Base-by-base conservation (phyloP, 2,113 vertebrate genomes). In the Pongo pygmaeus region DNA sequence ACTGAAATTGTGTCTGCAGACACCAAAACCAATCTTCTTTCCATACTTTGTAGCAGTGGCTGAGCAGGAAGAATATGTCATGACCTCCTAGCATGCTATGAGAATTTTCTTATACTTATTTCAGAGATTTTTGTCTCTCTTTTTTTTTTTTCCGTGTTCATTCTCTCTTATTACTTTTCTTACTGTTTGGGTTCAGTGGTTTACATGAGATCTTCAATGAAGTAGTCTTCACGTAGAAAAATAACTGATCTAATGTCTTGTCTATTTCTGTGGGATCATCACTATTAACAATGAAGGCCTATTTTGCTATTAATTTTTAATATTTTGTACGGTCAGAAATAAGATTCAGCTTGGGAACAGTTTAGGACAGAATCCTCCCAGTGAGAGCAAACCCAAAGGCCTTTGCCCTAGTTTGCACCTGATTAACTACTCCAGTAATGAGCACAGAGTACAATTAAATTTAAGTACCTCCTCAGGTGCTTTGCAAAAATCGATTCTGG, bases 381-480 rank as follows among this genome's bases (percentile, higher is more conserved):
- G 94, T 80, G 97, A 97, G 64, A 97, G 57, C 64, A 97, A 97
- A 95, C 74, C 74, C 70, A 93, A 90, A 84, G 87, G 61, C n/a
- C 35, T 93, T 57, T 94, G 92, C 69, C 69, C 78, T 69, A 86
- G 16, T 96, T 94, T 94, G 83, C 92, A 98, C 92, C 97, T 98
- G 98, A 97, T 98, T 97, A 94, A 88, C 85, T 96, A 85, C 89
- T 84, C 78, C 72, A 40, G 40, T 70, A 79, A 96, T 25, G 55
- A 97, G 46, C 92, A 79, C 74, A 72, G 81, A 94, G 96, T 93
- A 92, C 78, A 96, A 97, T 98, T 97, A 97, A 96, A 94, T 98
- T 96, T 97, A 98, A 98, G 96, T 97, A 50, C 20, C 30, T 98
- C 96, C 97, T 98, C 79, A 95, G 97, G 96, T 97, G 84, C 1